phyloP scores from a whole-genome alignment of 2,797 vertebrate genomes.

The Spinus olivaceus region DNA sequence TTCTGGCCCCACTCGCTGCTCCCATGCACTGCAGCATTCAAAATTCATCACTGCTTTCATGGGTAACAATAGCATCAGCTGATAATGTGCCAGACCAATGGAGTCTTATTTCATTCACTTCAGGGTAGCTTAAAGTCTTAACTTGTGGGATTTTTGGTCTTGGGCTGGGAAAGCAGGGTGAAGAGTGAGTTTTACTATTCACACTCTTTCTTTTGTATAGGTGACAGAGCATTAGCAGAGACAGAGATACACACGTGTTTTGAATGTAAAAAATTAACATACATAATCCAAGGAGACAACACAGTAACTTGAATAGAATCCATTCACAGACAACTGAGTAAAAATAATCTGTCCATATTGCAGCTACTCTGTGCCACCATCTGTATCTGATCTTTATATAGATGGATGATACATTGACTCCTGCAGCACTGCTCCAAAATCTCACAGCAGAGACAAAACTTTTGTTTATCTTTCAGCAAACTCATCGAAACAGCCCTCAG shows the following conservation, averaged over 20 bases:
- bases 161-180: not conserved
- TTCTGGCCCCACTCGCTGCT: not conserved
- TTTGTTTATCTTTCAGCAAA: not conserved
- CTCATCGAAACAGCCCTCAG: not conserved
- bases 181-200: not conserved
- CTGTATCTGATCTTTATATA: not conserved
- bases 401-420: not conserved
- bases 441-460: not conserved
- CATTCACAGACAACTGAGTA: not conserved
- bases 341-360: not conserved
- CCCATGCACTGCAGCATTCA: not conserved
- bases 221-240: not conserved
- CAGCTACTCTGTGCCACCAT: not conserved
- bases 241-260: not conserved
- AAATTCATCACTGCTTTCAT: not conserved
- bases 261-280: not conserved
- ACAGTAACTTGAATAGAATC: not conserved
- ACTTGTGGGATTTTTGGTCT: not conserved
- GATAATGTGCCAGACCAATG: not conserved
- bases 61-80: not conserved
- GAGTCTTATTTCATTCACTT: not conserved
- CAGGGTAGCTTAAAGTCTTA: not conserved
- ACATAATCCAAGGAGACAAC: not conserved
- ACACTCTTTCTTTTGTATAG: not conserved
- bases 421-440: not conserved